Percentiles rank a stretch among this genome's conserved stretches.
Conservation (phyloP, 2,113 vertebrate species). For the Reinhardtius hippoglossoides region DNA sequence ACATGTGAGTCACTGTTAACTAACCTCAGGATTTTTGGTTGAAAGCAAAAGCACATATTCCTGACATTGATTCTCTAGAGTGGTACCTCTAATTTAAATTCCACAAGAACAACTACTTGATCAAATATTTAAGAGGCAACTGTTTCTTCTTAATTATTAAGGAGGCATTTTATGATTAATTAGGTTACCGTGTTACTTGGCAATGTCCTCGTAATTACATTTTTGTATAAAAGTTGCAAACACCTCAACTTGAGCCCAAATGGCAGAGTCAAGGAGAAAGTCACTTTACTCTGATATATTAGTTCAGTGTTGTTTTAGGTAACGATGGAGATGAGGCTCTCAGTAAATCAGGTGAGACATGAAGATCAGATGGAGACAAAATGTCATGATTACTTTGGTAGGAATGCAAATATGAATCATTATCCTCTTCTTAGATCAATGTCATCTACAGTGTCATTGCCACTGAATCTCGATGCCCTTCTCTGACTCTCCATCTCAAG, state of each 20-base stretch:
- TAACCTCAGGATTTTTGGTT: background rate
- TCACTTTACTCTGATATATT: no score
- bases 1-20: background rate
- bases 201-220: background rate
- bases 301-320: no score
- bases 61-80: background rate
- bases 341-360: background rate
- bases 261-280: no score
- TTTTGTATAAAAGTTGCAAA: no score
- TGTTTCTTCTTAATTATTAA: constrained; percentile 26
- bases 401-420: background rate
- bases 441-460: background rate
- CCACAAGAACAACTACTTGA: constrained; percentile 6
- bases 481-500: constrained; percentile 13
- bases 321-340: background rate
- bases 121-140: background rate
- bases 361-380: background rate
- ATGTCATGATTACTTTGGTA: background rate
- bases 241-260: no score
- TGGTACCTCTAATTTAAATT: constrained; percentile 22
- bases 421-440: background rate
- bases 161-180: constrained; percentile 23
- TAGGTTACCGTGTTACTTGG: constrained; percentile 14
- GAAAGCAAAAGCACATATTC: no score
- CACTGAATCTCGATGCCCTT: constrained; percentile 12